phyloP scores from a whole-genome alignment of 2,113 vertebrate genomes.

The Zeus faber region DNA sequence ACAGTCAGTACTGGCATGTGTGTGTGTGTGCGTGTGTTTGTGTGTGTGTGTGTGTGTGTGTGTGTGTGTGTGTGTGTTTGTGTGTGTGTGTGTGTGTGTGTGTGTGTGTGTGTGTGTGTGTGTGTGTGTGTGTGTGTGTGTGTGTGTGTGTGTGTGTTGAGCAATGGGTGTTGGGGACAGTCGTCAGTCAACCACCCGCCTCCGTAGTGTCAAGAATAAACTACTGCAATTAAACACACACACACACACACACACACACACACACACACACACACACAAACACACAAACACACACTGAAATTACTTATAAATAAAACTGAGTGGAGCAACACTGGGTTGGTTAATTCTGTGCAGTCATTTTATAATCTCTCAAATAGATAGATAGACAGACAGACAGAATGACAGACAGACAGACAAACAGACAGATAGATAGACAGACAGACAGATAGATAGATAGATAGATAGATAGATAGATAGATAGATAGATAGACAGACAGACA shows the following conservation, averaged over 20 bases:
- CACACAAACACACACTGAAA: too few species aligned
- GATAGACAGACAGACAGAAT: too few species aligned
- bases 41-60: constrained; percentile 25
- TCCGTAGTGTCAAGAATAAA: neutral
- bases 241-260: neutral
- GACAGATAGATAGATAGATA: too few species aligned
- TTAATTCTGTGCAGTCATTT: too few species aligned
- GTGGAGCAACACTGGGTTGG: too few species aligned
- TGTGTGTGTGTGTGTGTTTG: constrained; percentile 14
- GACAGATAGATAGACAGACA: too few species aligned
- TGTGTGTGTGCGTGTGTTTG: constrained; percentile 10
- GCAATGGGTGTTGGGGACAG: neutral
- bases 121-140: neutral
- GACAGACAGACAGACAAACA: too few species aligned
- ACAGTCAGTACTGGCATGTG: constrained; percentile 24
- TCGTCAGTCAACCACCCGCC: neutral
- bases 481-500: too few species aligned
- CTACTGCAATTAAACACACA: neutral
- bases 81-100: neutral
- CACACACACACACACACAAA: neutral
- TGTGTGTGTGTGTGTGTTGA: neutral
- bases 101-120: neutral
- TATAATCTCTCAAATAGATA: too few species aligned
- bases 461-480: too few species aligned
- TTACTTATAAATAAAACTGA: too few species aligned